Evolutionary conservation across 1,140 invertebrate genomes (phyloP), one percentile per base, ranked within the genome.

Genomic region (Zaprionus tsacasi): DNA sequence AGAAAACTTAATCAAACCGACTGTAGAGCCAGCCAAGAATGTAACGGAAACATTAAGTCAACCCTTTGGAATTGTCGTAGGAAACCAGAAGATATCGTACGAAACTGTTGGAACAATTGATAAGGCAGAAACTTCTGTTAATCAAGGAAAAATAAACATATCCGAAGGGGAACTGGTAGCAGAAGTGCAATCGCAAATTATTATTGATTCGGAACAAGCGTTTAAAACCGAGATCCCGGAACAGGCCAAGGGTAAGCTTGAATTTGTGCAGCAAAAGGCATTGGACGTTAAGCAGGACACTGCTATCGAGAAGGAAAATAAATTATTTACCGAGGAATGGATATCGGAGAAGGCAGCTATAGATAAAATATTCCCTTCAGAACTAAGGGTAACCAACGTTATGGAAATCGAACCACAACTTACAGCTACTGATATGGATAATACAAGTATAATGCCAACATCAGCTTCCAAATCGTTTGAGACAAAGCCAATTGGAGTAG

Each of bases 81-180:
- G 70, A 52, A 61, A 70, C 11, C 66, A 91, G 45, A 65, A 71
- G 6, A 0, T n/a, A 5, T 43, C 70, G 4, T 81, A 79, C 11
- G 87, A 91, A n/a, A 55, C 61, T 6, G 3, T 78, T 2, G 35
- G 66, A 3, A 5, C 54, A 13, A 38, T 78, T 1, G 21, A 70
- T 58, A 38, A 59, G 3, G n/a, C n/a, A 10, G 33, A 50, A 56
- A 52, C 11, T 1, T 17, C 45, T 8, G 27, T 25, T 0, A 70
- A 45, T 11, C 55, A 72, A 13, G 78, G 81, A 6, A 88, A 68
- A 33, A 7, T 81, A 6, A 66, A 55, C 13, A 68, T 90, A 7
- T 45, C 43, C 93, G 95, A 91, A 93, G 93, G 70, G 1, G 79
- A 91, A 45, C 45, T 75, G 0, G 81, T 78, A 7, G 81, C 88